A percentile compares a stretch with the other conserved stretches of the same genome.
Evolutionary conservation across 2,888 invertebrate genomes (phyloP).

Genomic region (Protodeltote pygarga): DNA sequence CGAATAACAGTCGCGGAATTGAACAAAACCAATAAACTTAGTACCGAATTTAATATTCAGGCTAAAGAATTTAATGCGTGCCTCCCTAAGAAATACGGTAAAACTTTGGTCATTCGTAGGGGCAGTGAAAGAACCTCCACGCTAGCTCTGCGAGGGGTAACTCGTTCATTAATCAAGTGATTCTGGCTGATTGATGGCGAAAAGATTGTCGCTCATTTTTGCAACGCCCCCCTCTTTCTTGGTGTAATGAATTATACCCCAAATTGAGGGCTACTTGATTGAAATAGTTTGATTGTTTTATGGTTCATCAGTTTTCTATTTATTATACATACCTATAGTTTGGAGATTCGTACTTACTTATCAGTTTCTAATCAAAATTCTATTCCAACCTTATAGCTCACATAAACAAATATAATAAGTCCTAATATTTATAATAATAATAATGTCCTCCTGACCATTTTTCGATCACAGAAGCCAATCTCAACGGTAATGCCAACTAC

Average conservation of each 20-base stretch:
- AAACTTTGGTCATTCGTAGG: slow-evolving; percentile 40
- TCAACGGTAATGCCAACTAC: too few relatives aligned
- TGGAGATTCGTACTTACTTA: too few relatives aligned
- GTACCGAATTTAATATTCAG: slow-evolving; percentile 46
- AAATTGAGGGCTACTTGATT: slow-evolving; percentile 31
- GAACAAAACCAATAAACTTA: slow-evolving; percentile 48
- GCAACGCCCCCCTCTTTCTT: slow-evolving; percentile 29
- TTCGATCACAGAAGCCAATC: too few relatives aligned
- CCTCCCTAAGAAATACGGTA: slow-evolving; percentile 41
- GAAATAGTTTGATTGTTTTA: slow-evolving; percentile 30
- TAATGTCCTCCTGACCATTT: too few relatives aligned
- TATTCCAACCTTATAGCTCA: too few relatives aligned
- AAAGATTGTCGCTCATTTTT: slow-evolving; percentile 47
- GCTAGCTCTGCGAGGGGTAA: slow-evolving; percentile 17
- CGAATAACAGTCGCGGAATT: slow-evolving; percentile 28
- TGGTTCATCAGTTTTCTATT: not conserved
- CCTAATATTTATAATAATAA: too few relatives aligned
- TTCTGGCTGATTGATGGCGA: slow-evolving; percentile 47
- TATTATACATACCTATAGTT: not conserved
- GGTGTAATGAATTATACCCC: slow-evolving; percentile 43
- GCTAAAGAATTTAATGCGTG: slow-evolving; percentile 42
- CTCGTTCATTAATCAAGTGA: slow-evolving; percentile 49
- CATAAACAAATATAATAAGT: too few relatives aligned
- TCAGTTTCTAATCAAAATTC: too few relatives aligned
- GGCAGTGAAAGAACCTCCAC: slow-evolving; percentile 30